These are phyloP conservation scores for Strongylocentrotus purpuratus DNA, from an alignment of 35 echinoderm and acorn worm genomes.

Conservation along the genomic window DNA sequence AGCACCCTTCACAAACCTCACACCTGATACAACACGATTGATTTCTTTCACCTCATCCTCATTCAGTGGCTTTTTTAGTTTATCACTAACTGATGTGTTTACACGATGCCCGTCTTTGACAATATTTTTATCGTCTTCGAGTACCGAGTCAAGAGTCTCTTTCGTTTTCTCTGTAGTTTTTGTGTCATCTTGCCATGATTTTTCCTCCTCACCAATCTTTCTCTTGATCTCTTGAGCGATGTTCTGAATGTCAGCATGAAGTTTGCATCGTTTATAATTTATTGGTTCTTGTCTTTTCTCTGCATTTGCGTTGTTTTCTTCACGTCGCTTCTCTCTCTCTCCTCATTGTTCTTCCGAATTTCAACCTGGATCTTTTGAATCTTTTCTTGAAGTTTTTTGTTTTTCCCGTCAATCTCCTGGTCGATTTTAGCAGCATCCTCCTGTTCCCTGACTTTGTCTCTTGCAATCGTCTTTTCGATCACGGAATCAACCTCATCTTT, in stretches of 20 bases:
- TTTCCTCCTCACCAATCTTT: no score
- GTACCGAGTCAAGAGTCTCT: background rate
- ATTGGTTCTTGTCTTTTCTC: no score
- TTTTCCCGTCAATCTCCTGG: background rate
- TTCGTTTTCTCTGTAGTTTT: background rate
- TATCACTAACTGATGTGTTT: background rate
- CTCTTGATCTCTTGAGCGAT: no score
- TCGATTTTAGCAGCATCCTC: background rate
- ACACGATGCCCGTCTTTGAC: background rate
- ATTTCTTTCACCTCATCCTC: background rate
- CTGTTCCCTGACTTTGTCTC: background rate
- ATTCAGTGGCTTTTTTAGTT: background rate
- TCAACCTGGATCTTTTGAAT: background rate
- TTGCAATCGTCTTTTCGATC: background rate
- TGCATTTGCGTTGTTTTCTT: no score
- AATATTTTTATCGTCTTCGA: background rate
- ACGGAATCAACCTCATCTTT: background rate
- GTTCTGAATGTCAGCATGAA: no score
- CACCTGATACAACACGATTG: background rate
- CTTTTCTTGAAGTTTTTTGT: background rate
- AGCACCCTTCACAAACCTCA: background rate
- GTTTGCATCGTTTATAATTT: no score
- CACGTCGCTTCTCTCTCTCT: background rate
- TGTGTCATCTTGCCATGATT: no score
- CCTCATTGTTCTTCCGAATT: background rate